Percentiles rank a stretch among this genome's conserved stretches.
phyloP scores from a whole-genome alignment of 2,888 invertebrate genomes.

The Leucophenga maculata region DNA sequence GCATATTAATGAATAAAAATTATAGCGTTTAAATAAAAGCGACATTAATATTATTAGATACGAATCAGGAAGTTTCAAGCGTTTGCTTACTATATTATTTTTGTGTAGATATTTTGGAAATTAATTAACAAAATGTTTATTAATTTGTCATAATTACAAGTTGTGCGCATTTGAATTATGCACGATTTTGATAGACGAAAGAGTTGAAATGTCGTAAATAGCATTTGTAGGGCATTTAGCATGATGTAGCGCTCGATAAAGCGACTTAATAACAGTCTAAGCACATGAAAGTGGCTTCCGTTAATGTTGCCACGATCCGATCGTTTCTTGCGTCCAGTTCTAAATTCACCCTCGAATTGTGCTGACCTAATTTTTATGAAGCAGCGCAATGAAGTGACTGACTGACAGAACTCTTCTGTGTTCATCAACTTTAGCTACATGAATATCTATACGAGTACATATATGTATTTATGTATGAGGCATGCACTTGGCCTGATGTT shows the following conservation, averaged over 20 bases:
- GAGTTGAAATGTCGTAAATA: not conserved
- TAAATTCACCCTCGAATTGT: not conserved
- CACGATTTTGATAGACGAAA: slow-evolving; percentile 34
- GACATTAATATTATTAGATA: slow-evolving; percentile 14
- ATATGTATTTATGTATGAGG: slow-evolving; percentile 15
- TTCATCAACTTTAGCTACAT: no score
- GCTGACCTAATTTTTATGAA: slow-evolving; percentile 25
- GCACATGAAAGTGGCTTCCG: slow-evolving; percentile 44
- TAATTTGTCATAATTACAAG: slow-evolving; percentile 55
- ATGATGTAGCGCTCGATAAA: slow-evolving; percentile 54
- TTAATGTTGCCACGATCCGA: slow-evolving; percentile 30
- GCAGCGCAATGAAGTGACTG: not conserved
- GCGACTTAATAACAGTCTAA: slow-evolving; percentile 50
- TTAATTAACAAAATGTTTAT: slow-evolving; percentile 62
- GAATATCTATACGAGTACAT: no score
- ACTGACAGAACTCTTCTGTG: not conserved
- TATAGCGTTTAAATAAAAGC: slow-evolving; percentile 15
- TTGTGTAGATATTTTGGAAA: slow-evolving; percentile 39
- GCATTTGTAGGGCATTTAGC: not conserved
- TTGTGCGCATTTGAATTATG: slow-evolving; percentile 26
- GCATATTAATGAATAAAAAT: slow-evolving; percentile 20
- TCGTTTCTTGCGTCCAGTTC: slow-evolving; percentile 8
- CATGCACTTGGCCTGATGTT: slow-evolving; percentile 16
- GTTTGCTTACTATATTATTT: not conserved
- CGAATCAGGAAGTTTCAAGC: slow-evolving; percentile 12